Base-by-base conservation (phyloP, 2,888 invertebrate species). In the Ametastegia equiseti region DNA sequence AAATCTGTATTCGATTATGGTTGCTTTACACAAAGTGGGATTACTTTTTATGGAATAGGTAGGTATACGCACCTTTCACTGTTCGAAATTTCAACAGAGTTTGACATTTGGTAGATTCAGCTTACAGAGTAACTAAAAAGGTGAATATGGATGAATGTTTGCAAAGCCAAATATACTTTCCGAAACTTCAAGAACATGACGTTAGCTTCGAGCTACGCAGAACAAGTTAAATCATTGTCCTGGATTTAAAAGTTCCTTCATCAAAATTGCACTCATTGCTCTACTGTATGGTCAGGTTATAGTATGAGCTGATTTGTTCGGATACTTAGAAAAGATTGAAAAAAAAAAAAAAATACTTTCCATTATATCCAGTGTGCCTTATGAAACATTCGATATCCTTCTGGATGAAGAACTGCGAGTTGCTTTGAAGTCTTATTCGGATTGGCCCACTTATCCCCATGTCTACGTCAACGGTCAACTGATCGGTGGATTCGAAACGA, bases 381-480 rank as follows among this genome's bases (percentile, higher is more conserved):
- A 95, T 92, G 95, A 95, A 85, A 97, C 97, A 36, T 97, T 97
- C 91, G 97, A 97, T 91, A 97, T 97, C 88, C 92, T 97, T 81
- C 93, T 93, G 79, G 97, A 97, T 92, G 97, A 97, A 92, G 96
- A 96, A 88, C 96, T 97, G 0, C 95, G 97, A 47, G 97, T 97
- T 93, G 97, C 96, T 0, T 92, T 97, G 65, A 97, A 97, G 91
- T 94, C 93, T 42, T 97, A 93, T 89, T 97, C 97, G 0, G 96
- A 97, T 88, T 97, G 97, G 97, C 97, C 97, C 11, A 97, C 97
- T 23, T 97, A 97, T 89, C 97, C 97, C 1, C 97, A 97, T 89
- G 92, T 97, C 0, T 97, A 97, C 91, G 96, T 96, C 0, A 96
- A 96, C 87, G 97, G 97, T 33, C 95, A 97, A 90, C 92, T 97